Conservation (phyloP, 2,797 vertebrate species). For the Microchirus variegatus region DNA sequence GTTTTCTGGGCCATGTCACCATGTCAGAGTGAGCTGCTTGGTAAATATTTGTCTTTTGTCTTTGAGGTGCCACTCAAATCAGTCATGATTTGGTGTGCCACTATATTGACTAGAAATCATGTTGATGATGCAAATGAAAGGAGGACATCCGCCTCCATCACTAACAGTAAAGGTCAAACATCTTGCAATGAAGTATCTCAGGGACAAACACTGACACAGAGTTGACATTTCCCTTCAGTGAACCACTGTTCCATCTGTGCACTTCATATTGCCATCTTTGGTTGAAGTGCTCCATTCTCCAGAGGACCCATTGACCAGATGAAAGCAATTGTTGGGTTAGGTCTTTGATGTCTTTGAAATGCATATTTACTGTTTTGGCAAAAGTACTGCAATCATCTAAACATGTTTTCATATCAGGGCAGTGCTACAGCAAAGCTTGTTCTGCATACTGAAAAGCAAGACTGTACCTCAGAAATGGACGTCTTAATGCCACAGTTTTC, state of each 20-base stretch:
- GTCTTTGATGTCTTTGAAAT: slow-evolving; percentile 76
- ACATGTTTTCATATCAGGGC: slow-evolving; percentile 62
- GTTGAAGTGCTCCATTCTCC: slow-evolving; percentile 64
- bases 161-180: slow-evolving; percentile 62
- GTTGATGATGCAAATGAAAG: slow-evolving; percentile 40
- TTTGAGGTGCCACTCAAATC: slow-evolving; percentile 25
- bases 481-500: slow-evolving; percentile 72
- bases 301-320: slow-evolving; percentile 75
- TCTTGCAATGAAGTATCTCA: slow-evolving; percentile 62
- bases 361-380: slow-evolving; percentile 65
- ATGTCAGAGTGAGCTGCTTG: slow-evolving; percentile 13
- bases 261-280: slow-evolving; percentile 60
- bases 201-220: slow-evolving; percentile 61
- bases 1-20: slow-evolving; percentile 27
- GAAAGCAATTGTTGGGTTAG: slow-evolving; percentile 66
- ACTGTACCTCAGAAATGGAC: slow-evolving; percentile 65
- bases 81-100: slow-evolving; percentile 1
- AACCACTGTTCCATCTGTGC: slow-evolving; percentile 54
- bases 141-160: slow-evolving; percentile 41
- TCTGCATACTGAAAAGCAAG: slow-evolving; percentile 49
- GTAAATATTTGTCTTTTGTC: slow-evolving; percentile 38
- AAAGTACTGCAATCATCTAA: slow-evolving; percentile 60
- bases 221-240: slow-evolving; percentile 63
- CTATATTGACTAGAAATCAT: slow-evolving; percentile 27
- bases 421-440: slow-evolving; percentile 44